These are phyloP conservation scores for Eulacestoma nigropectus DNA, from an alignment of 2,113 vertebrate genomes.

Conservation along the genomic window DNA sequence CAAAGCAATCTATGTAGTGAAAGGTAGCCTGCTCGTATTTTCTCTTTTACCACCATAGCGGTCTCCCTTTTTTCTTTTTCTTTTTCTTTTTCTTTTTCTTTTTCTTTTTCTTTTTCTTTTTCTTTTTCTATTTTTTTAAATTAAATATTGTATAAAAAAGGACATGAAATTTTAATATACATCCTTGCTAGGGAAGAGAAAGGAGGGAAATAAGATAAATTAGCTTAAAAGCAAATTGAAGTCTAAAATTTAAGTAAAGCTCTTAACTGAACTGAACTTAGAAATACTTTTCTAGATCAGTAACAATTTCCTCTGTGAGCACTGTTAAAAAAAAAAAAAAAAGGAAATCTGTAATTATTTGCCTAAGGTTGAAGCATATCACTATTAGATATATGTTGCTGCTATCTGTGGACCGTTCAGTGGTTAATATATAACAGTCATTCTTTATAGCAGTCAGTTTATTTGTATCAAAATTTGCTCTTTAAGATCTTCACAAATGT, in stretches of 20 bases:
- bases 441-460: neutral
- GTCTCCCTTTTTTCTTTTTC: rapidly evolving
- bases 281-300: neutral
- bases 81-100: rapidly evolving
- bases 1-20: neutral
- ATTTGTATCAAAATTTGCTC: neutral
- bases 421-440: neutral
- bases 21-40: neutral
- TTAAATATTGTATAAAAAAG: neutral
- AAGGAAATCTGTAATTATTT: neutral
- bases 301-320: neutral
- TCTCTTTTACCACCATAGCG: neutral
- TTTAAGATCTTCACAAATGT: neutral
- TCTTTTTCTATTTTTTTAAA: rapidly evolving
- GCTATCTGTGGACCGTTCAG: neutral
- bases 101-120: neutral
- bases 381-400: neutral
- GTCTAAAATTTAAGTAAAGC: neutral
- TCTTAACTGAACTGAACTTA: neutral
- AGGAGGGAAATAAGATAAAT: neutral
- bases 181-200: neutral
- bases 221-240: neutral
- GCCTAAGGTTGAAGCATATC: neutral
- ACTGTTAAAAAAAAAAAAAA: neutral
- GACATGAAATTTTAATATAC: neutral